Evolutionary conservation across 2,113 vertebrate species (phyloP).

Genomic region (Rissa tridactyla): DNA sequence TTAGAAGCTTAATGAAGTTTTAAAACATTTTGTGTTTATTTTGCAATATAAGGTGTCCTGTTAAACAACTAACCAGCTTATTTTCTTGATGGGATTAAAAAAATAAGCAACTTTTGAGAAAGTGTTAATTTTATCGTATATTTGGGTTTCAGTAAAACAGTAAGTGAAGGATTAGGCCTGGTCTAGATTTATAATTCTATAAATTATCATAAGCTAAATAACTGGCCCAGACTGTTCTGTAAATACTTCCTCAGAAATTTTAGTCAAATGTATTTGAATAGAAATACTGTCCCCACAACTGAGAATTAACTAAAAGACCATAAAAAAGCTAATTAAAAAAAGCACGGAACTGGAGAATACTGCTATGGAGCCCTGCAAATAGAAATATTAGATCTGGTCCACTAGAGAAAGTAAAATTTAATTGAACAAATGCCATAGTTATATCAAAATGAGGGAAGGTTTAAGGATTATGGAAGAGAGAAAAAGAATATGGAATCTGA

Average conservation of each 20-base stretch:
- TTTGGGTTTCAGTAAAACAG: not conserved
- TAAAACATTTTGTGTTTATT: conserved; percentile 1
- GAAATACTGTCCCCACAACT: not conserved
- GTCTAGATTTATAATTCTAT: not conserved
- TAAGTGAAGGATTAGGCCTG: not conserved
- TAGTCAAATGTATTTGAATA: not conserved
- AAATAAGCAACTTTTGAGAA: not conserved
- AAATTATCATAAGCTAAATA: not conserved
- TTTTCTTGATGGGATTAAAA: not conserved
- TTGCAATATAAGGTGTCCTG: not conserved
- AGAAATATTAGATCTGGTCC: not conserved
- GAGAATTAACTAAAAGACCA: not conserved
- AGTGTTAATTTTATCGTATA: conserved; percentile 9
- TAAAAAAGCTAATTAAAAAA: not conserved
- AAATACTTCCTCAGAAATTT: not conserved
- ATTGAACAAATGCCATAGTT: not conserved
- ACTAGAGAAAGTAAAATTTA: not conserved
- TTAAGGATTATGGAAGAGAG: not conserved
- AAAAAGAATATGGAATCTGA: not conserved
- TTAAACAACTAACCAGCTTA: not conserved
- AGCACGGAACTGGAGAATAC: not conserved
- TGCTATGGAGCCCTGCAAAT: not conserved
- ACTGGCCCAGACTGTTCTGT: not conserved
- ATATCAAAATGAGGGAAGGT: not conserved
- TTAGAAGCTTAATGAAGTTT: conserved; percentile 2